Percentiles rank a stretch among this genome's conserved stretches.
Conservation (phyloP, 1,140 invertebrate species). For the Trypoxylus dichotomus region DNA sequence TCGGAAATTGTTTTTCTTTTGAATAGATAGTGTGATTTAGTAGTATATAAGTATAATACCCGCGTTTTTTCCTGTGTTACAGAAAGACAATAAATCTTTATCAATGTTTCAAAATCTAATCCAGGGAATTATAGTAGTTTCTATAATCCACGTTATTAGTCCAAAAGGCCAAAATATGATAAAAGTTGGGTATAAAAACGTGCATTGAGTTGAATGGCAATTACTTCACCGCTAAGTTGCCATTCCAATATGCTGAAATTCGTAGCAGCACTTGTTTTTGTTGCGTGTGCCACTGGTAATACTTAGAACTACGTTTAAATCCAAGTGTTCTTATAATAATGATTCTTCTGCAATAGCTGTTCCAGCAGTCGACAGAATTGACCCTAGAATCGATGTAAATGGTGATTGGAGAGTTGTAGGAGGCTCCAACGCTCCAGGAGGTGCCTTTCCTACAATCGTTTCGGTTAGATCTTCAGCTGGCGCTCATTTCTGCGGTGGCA, state of each 20-base stretch:
- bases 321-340: not conserved
- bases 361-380: not conserved
- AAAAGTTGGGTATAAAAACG: not conserved
- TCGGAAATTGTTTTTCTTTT: too few species aligned
- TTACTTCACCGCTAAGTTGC: not conserved
- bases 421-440: constrained; percentile 50
- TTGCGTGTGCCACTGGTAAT: not conserved
- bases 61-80: not conserved
- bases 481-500: constrained; percentile 34
- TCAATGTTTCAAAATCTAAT: not conserved
- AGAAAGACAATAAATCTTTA: not conserved
- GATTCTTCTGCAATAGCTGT: not conserved
- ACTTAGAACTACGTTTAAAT: too few species aligned
- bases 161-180: not conserved
- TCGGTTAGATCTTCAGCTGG: constrained; percentile 45
- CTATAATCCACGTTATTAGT: not conserved
- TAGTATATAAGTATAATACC: too few species aligned
- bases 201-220: not conserved
- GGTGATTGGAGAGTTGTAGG: constrained; percentile 49
- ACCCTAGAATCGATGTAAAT: constrained; percentile 6
- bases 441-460: constrained; percentile 53
- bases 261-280: not conserved
- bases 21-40: too few species aligned
- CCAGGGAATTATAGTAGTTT: not conserved
- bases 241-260: not conserved